Conservation (phyloP, 2,113 vertebrate genomes). For the Rallus limicola region DNA sequence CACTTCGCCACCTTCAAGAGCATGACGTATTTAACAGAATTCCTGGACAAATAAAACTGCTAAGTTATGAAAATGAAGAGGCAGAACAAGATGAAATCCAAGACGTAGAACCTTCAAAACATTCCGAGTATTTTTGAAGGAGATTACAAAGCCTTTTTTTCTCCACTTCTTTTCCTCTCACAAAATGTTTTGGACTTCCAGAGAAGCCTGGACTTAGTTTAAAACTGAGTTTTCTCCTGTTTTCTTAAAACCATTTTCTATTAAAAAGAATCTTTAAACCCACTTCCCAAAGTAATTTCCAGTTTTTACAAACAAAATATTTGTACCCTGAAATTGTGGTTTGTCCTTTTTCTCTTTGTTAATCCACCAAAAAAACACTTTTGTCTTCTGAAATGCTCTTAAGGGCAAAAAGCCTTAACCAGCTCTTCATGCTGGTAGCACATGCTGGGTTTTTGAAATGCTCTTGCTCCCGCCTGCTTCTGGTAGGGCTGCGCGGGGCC, state of each 20-base stretch:
- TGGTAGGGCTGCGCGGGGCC: background rate
- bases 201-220: background rate
- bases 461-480: background rate
- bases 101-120: background rate
- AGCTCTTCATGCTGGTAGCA: background rate
- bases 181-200: background rate
- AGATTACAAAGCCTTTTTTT: background rate
- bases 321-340: constrained; percentile 6
- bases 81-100: background rate
- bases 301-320: constrained; percentile 32
- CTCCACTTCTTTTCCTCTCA: background rate
- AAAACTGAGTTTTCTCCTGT: background rate
- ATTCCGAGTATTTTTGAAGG: background rate
- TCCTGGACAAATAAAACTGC: background rate
- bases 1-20: background rate
- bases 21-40: constrained; percentile 29
- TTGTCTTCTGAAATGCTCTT: background rate
- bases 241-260: constrained; percentile 1
- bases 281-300: constrained; percentile 5
- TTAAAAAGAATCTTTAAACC: background rate
- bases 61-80: background rate
- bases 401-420: background rate
- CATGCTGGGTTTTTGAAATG: background rate
- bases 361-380: background rate
- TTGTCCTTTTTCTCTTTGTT: background rate